Evolutionary conservation across 2,113 vertebrate genomes (phyloP), one percentile per base, ranked within the genome.

Genomic region (Chaetodon trifascialis): DNA sequence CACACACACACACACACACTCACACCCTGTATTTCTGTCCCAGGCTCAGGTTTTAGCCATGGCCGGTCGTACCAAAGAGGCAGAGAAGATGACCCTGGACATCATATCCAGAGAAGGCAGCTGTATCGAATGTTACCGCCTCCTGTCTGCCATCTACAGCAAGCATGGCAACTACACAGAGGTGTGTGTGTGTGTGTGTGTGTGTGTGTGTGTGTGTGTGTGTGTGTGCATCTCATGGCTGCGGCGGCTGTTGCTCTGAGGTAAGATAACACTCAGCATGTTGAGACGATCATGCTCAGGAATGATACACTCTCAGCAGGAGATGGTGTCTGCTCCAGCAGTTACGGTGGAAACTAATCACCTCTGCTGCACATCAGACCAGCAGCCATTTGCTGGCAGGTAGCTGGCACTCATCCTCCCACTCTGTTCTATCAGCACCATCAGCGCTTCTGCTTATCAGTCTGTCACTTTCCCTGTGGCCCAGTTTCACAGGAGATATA

Each of bases 141-240:
- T 99, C 52, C 90, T 99, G 25, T 98, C 98, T 2, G 97, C 97
- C 12, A 97, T 99, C 92, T 96, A 98, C 93, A 98, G 97, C 96
- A 98, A 98, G 87, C 94, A 94, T 65, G 97, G 97, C 25, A 96
- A 93, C 83, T 96, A 97, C 38, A 79, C 93, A 21, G 94, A 99
- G 97, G 98, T 99, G 16, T 54, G 86, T 82, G 14, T 46, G 9
- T 68, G 38, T 56, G 30, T 21, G 11, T 17, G 19, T 21, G 25
- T 14, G 21, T 87, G 15, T 63, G 11, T 34, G 47, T 30, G 30
- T 30, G 30, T 30, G 30, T 3, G 30, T 30, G 30, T 3, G 3
- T 30, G 30, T 3, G 30, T 3, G 30, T 30, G 30, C 30, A 30
- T 63, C 5, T 65, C 34, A 7, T n/a, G 9, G 11, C 10, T 5